These are phyloP conservation scores for Eubucco bourcierii DNA, from an alignment of 2,113 vertebrate species.

Conservation along the genomic window DNA sequence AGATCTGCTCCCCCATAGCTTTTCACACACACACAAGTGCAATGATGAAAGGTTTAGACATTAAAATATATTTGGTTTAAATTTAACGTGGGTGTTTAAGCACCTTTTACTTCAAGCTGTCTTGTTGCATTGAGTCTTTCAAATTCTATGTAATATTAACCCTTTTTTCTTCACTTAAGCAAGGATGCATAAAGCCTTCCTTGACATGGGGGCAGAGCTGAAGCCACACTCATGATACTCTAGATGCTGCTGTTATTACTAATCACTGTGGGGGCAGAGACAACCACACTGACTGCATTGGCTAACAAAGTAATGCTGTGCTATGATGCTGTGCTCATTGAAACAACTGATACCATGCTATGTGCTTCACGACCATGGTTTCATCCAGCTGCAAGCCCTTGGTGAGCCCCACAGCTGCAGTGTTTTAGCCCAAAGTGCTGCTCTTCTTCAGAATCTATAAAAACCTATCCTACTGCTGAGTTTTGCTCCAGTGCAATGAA, in stretches of 20 bases:
- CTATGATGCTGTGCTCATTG: background rate
- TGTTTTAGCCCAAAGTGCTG: background rate
- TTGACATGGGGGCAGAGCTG: background rate
- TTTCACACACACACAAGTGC: background rate
- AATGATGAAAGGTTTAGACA: background rate
- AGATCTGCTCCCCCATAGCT: background rate
- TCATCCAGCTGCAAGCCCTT: background rate
- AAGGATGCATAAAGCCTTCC: background rate
- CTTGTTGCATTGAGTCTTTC: background rate
- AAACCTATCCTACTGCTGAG: background rate
- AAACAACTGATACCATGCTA: background rate
- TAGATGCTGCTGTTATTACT: background rate
- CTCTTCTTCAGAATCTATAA: background rate
- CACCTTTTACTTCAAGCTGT: background rate
- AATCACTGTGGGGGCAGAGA: background rate
- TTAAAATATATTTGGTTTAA: background rate
- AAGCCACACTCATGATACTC: accelerated
- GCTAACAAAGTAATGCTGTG: accelerated
- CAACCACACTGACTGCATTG: background rate
- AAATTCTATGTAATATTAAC: background rate
- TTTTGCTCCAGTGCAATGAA: accelerated
- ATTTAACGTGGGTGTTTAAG: background rate
- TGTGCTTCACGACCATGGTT: background rate
- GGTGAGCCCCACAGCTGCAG: background rate
- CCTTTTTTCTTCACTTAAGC: background rate